Percentiles rank a stretch among this genome's conserved stretches.
phyloP scores from a whole-genome alignment of 2,888 invertebrate genomes.

The Blastobasis adustella region DNA sequence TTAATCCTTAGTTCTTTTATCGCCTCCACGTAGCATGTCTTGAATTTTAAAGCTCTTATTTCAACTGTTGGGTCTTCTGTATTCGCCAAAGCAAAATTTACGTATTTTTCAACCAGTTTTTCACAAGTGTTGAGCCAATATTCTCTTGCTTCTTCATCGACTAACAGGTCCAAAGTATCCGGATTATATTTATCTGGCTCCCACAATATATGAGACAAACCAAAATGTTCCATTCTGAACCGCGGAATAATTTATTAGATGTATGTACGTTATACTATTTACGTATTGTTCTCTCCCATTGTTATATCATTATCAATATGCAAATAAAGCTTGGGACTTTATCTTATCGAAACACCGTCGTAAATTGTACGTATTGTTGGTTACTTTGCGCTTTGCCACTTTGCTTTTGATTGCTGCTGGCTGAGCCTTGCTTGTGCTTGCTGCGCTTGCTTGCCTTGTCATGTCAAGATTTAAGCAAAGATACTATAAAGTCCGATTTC shows the following conservation, averaged over 20 bases:
- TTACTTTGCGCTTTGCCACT: too few relatives aligned
- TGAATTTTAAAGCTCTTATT: constrained; percentile 87
- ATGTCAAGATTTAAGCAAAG: too few relatives aligned
- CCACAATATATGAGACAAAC: constrained; percentile 76
- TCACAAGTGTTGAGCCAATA: constrained; percentile 97
- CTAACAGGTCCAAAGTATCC: constrained; percentile 92
- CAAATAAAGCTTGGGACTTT: constrained; percentile 39
- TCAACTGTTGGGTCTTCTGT: constrained; percentile 83
- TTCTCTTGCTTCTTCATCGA: constrained; percentile 87
- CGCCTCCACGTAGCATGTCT: constrained; percentile 86
- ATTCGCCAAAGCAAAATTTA: constrained; percentile 86
- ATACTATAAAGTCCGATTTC: too few relatives aligned
- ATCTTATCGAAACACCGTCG: constrained; percentile 36
- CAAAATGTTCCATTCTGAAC: constrained; percentile 61
- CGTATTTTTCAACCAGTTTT: constrained; percentile 88
- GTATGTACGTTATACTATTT: constrained; percentile 28
- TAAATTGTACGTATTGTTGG: too few relatives aligned
- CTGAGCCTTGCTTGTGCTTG: too few relatives aligned
- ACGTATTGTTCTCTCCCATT: constrained; percentile 46
- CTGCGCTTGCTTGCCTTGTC: too few relatives aligned
- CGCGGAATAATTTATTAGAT: constrained; percentile 2
- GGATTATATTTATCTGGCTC: constrained; percentile 89
- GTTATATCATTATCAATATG: constrained; percentile 44
- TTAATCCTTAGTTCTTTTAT: constrained; percentile 84
- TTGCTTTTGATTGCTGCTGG: too few relatives aligned